phyloP scores from a whole-genome alignment of 2,113 vertebrate species.

The Manacus vitellinus region DNA sequence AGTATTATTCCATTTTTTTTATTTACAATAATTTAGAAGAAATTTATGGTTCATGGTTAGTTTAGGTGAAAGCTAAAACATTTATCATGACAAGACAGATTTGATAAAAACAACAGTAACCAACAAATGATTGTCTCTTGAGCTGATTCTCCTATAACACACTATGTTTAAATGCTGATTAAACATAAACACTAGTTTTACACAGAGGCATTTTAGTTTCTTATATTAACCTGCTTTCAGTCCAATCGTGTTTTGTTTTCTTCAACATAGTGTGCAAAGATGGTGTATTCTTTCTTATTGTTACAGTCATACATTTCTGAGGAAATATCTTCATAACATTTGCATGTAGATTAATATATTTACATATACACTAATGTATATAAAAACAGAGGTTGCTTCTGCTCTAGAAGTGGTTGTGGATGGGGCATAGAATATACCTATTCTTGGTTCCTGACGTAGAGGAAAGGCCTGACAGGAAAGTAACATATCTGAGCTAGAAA shows the following conservation, averaged over 20 bases:
- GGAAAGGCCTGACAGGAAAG: not conserved
- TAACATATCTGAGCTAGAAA: not conserved
- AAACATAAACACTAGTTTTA: not conserved
- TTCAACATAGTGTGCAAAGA: not conserved
- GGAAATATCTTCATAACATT: not conserved
- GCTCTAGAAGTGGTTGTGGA: not conserved
- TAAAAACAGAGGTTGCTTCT: not conserved
- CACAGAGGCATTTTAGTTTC: not conserved
- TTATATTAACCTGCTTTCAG: not conserved
- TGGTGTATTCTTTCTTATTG: not conserved
- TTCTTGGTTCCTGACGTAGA: not conserved
- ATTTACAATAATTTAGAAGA: not conserved
- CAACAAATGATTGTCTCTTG: not conserved
- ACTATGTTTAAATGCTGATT: constrained; percentile 42
- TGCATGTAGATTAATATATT: not conserved
- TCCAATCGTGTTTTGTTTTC: not conserved
- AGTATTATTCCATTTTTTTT: not conserved
- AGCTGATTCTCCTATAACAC: not conserved
- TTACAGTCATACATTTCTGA: not conserved
- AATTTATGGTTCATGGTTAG: not conserved
- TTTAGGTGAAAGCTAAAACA: not conserved
- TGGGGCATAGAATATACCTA: not conserved
- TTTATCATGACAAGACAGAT: not conserved
- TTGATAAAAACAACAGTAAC: not conserved
- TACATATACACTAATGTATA: not conserved